phyloP scores from a whole-genome alignment of 1,140 invertebrate species.

The Drosophila insularis region DNA sequence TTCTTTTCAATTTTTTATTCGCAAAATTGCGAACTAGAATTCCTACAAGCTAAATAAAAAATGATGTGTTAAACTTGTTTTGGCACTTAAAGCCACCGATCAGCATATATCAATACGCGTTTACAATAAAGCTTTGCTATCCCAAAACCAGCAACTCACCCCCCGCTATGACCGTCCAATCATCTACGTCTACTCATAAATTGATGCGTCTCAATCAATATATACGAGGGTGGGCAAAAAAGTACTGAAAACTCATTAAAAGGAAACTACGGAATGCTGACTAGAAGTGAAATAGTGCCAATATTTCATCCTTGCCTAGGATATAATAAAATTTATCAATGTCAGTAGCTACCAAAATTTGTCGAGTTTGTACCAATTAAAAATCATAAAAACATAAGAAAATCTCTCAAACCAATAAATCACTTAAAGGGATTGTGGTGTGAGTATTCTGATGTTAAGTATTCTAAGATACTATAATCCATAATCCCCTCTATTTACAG shows the following conservation, averaged over 20 bases:
- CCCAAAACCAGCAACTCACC: background rate
- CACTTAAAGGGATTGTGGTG: too few relatives aligned
- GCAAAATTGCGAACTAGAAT: constrained; percentile 27
- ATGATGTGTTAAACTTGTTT: constrained; percentile 50
- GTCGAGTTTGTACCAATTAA: too few relatives aligned
- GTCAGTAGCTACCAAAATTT: too few relatives aligned
- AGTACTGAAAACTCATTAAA: background rate
- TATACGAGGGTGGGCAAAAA: background rate
- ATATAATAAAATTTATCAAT: too few relatives aligned
- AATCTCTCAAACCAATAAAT: too few relatives aligned
- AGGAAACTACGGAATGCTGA: too few relatives aligned
- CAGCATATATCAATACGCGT: constrained; percentile 8
- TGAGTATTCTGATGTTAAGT: too few relatives aligned
- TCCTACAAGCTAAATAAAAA: constrained; percentile 20
- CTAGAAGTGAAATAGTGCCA: too few relatives aligned
- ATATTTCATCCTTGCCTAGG: too few relatives aligned
- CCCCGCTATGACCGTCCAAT: background rate
- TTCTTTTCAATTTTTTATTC: constrained; percentile 3
- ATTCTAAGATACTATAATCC: too few relatives aligned
- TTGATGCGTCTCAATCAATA: constrained; percentile 36
- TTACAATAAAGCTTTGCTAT: constrained; percentile 33
- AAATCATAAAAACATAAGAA: too few relatives aligned
- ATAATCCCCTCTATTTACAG: too few relatives aligned
- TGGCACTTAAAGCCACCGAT: constrained; percentile 30
- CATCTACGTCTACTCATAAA: constrained; percentile 2